Percentiles rank a stretch among this genome's conserved stretches.
These are phyloP conservation scores for Zeus faber DNA, from an alignment of 2,113 vertebrate genomes.

Conservation along the genomic window DNA sequence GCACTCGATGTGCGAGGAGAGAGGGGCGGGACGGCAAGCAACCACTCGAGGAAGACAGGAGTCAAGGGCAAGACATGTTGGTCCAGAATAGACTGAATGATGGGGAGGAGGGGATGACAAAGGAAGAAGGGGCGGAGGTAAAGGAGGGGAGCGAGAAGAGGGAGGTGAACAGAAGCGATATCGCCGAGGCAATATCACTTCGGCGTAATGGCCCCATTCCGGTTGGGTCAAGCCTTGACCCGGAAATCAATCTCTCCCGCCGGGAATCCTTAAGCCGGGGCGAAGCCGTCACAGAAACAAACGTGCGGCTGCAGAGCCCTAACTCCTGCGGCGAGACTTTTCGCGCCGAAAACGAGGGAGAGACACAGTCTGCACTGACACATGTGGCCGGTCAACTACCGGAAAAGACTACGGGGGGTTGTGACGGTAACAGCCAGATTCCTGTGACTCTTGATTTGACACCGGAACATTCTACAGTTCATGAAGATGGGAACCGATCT, in stretches of 20 bases:
- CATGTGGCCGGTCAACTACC: too few relatives aligned
- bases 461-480: background rate
- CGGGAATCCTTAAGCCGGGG: conserved; percentile 15
- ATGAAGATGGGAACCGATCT: background rate
- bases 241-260: conserved; percentile 14
- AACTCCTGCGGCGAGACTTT: conserved; percentile 6
- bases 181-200: background rate
- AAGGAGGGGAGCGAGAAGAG: conserved; percentile 19
- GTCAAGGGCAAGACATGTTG: conserved; percentile 1
- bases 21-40: conserved; percentile 23
- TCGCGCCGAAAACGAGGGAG: conserved; percentile 8
- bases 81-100: background rate
- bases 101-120: conserved; percentile 23
- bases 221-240: conserved; percentile 23
- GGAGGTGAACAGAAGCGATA: conserved; percentile 1
- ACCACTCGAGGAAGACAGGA: conserved; percentile 8
- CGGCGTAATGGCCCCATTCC: conserved; percentile 11
- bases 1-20: conserved; percentile 21
- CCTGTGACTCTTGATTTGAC: background rate
- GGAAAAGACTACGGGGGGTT: background rate
- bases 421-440: background rate
- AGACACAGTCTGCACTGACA: too few relatives aligned
- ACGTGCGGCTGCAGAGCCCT: conserved; percentile 6
- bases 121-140: conserved; percentile 27
- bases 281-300: conserved; percentile 5